Conservation (phyloP, 2,888 invertebrate species). For the Hypomecis punctinalis region DNA sequence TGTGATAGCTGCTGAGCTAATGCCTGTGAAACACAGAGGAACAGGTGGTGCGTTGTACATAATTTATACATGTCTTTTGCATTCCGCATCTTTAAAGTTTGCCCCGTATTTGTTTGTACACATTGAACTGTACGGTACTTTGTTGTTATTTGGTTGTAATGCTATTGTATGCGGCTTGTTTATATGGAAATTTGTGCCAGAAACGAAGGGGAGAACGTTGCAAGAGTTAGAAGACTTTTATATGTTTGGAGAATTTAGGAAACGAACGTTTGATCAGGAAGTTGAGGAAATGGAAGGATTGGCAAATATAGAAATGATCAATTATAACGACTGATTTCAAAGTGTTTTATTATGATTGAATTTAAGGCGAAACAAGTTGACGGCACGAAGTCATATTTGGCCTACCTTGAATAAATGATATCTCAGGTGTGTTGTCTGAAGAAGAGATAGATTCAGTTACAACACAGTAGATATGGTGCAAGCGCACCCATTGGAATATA, state of each 20-base stretch:
- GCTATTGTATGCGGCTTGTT: conserved; percentile 27
- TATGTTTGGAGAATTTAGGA: conserved; percentile 14
- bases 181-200: conserved; percentile 41
- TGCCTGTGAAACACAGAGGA: conserved; percentile 39
- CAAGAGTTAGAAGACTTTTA: conserved; percentile 41
- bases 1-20: conserved; percentile 31
- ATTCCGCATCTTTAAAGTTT: conserved; percentile 32
- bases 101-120: conserved; percentile 34
- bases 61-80: conserved; percentile 29
- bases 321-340: too few species aligned
- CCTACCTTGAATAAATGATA: too few species aligned
- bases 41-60: conserved; percentile 34
- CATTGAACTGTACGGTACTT: conserved; percentile 30
- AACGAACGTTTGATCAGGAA: background rate
- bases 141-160: conserved; percentile 29
- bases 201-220: conserved; percentile 39
- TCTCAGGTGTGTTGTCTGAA: too few species aligned
- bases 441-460: too few species aligned
- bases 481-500: too few species aligned
- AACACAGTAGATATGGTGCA: too few species aligned
- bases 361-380: too few species aligned
- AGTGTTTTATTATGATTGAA: too few species aligned
- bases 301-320: background rate
- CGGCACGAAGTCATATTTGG: too few species aligned
- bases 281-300: background rate